Conservation (phyloP, 2,797 vertebrate species). For the Gymnoscopelus microlampas region DNA sequence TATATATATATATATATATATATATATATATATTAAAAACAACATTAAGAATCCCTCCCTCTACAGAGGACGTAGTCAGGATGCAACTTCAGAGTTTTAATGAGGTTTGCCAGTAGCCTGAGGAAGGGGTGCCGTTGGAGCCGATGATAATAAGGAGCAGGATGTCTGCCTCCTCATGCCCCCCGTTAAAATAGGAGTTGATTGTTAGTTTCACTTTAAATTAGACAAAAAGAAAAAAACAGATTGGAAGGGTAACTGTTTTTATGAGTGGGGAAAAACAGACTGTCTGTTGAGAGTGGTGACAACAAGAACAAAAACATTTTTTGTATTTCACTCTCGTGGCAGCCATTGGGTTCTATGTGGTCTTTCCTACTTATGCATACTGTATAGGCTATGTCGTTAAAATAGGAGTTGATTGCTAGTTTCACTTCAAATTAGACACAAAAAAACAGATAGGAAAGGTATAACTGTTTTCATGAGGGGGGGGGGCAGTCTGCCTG, state of each 20-base stretch:
- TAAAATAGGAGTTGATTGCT: constrained; percentile 35
- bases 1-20: too few species aligned
- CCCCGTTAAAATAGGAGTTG: constrained; percentile 32
- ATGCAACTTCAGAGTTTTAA: constrained; percentile 61
- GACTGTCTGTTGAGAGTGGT: constrained; percentile 1
- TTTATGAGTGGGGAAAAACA: constrained; percentile 5
- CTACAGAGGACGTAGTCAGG: constrained; percentile 23
- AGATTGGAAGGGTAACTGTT: neutral
- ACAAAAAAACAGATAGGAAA: constrained; percentile 23
- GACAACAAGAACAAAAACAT: constrained; percentile 6
- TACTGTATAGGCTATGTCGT: neutral
- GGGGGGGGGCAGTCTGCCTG: constrained; percentile 3
- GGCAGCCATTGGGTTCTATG: too few species aligned
- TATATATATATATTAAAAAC: too few species aligned
- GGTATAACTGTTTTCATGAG: neutral
- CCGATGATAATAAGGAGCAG: constrained; percentile 59
- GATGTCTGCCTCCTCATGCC: constrained; percentile 43
- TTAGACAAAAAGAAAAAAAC: constrained; percentile 22
- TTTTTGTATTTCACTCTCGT: neutral
- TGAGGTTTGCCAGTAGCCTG: constrained; percentile 56
- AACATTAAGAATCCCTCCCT: too few species aligned
- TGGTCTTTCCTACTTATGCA: too few species aligned
- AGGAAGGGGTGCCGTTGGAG: constrained; percentile 56
- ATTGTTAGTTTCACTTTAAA: constrained; percentile 38
- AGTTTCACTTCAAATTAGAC: constrained; percentile 37